phyloP scores from a whole-genome alignment of 2,113 vertebrate species.

The Triplophysa tibetana region DNA sequence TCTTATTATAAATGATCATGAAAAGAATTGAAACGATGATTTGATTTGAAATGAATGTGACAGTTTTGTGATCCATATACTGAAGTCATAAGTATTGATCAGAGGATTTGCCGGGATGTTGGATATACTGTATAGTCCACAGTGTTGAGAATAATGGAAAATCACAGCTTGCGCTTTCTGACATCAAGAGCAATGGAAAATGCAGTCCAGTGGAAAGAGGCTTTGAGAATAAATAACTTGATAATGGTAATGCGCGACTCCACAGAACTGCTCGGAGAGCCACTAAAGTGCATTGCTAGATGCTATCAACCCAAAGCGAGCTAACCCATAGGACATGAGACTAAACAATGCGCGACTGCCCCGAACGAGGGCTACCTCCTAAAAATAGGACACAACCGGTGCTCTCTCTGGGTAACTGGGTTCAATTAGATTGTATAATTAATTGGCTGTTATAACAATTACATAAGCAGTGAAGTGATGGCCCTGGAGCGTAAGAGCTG shows the following conservation, averaged over 20 bases:
- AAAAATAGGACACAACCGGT: constrained; percentile 57
- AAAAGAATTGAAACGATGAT: too few species aligned
- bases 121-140: constrained; percentile 47
- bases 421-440: constrained; percentile 65
- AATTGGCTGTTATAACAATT: constrained; percentile 68
- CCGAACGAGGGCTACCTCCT: constrained; percentile 57
- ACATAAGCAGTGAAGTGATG: constrained; percentile 50
- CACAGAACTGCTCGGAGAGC: constrained; percentile 70
- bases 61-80: not conserved
- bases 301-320: constrained; percentile 77
- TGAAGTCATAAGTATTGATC: not conserved
- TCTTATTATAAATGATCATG: too few species aligned
- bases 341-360: constrained; percentile 53
- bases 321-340: constrained; percentile 58
- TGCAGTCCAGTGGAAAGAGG: constrained; percentile 78
- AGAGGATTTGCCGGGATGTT: constrained; percentile 43
- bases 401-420: constrained; percentile 60
- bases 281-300: constrained; percentile 75
- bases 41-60: too few species aligned
- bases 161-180: constrained; percentile 69
- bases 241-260: constrained; percentile 69
- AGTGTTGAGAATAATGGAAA: constrained; percentile 76
- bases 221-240: constrained; percentile 80
- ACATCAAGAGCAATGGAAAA: constrained; percentile 78
- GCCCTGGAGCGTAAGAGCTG: constrained; percentile 40